Percentiles rank a stretch among this genome's conserved stretches.
Evolutionary conservation across 2,888 invertebrate species (phyloP).

Genomic region (Notocelia uddmanniana): DNA sequence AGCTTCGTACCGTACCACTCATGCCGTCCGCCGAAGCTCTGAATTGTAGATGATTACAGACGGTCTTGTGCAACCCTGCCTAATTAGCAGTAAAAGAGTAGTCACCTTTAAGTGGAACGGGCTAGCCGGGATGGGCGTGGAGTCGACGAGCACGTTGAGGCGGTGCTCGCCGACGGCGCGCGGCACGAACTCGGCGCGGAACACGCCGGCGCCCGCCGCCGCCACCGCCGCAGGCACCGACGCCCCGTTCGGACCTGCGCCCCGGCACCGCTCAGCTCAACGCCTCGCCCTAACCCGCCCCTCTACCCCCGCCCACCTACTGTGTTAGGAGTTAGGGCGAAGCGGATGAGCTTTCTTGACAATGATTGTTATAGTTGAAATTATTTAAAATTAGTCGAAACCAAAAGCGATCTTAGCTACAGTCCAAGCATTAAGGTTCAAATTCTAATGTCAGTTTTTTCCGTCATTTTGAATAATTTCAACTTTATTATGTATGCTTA

Average conservation of each 20-base stretch:
- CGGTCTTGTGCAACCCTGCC: no score
- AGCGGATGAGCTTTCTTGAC: constrained; percentile 78
- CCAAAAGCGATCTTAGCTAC: no score
- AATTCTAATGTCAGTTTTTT: no score
- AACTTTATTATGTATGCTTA: constrained; percentile 49
- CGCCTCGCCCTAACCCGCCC: constrained; percentile 72
- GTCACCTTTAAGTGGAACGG: constrained; percentile 95
- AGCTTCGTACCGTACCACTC: no score
- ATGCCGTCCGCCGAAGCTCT: no score
- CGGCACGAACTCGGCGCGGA: constrained; percentile 96
- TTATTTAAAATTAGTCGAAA: no score
- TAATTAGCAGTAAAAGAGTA: neutral
- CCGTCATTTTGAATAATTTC: no score
- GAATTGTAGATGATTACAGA: no score
- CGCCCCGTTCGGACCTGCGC: constrained; percentile 95
- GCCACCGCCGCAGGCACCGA: constrained; percentile 95
- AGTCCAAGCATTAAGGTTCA: no score
- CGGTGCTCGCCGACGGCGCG: constrained; percentile 96
- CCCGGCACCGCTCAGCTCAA: constrained; percentile 73
- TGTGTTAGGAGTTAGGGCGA: constrained; percentile 76
- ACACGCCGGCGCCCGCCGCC: constrained; percentile 92
- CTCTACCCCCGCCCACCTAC: constrained; percentile 31
- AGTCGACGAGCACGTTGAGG: constrained; percentile 94
- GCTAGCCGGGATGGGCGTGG: constrained; percentile 94
- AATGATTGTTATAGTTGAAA: constrained; percentile 74